Evolutionary conservation across 2,113 vertebrate genomes (phyloP).

Genomic region (Carlito syrichta): DNA sequence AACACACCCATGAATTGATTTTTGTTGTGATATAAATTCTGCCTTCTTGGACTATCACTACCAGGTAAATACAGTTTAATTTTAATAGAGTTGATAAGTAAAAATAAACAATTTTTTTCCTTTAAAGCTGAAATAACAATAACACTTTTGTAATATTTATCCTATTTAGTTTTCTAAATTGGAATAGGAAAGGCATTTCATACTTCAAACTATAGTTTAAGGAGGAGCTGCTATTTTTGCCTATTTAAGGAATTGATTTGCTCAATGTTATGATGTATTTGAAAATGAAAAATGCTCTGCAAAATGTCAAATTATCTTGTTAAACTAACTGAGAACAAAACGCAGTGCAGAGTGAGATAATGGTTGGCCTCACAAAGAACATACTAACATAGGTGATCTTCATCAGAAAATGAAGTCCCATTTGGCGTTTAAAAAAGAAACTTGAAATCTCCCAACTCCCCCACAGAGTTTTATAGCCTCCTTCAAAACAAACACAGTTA

Average conservation of each 20-base stretch:
- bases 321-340: slow-evolving; percentile 38
- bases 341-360: neutral
- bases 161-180: neutral
- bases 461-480: slow-evolving; percentile 7
- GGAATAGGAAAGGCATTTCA: neutral
- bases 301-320: slow-evolving; percentile 28
- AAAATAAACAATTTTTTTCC: neutral
- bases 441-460: neutral
- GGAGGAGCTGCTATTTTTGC: slow-evolving; percentile 11
- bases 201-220: neutral
- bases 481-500: slow-evolving; percentile 46
- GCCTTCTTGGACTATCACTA: neutral
- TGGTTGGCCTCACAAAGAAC: neutral
- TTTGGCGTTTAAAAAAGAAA: slow-evolving; percentile 4
- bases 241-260: neutral
- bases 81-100: slow-evolving; percentile 7
- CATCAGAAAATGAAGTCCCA: neutral
- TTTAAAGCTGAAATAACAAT: too few relatives aligned
- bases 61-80: neutral
- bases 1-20: neutral
- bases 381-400: neutral
- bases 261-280: neutral
- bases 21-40: neutral
- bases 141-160: too few relatives aligned
- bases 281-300: neutral